These are phyloP conservation scores for Tricholaema leucomelas DNA, from an alignment of 2,113 vertebrate species.

Conservation along the genomic window DNA sequence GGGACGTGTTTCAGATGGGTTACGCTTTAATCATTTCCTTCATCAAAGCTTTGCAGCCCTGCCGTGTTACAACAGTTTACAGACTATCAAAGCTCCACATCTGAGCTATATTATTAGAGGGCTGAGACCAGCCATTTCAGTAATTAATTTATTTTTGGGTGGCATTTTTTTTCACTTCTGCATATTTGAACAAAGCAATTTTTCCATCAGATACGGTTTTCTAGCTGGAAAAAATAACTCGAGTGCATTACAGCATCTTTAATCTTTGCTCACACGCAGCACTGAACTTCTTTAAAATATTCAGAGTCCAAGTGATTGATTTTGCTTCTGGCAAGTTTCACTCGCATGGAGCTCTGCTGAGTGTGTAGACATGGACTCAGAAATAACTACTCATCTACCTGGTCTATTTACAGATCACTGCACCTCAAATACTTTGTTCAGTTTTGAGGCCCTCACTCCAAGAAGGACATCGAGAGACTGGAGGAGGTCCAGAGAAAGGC, in stretches of 20 bases:
- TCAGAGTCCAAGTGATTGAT: slow-evolving; percentile 64
- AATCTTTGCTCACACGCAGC: slow-evolving; percentile 47
- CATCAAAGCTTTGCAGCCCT: neutral
- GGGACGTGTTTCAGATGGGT: accelerated
- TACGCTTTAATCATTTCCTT: neutral
- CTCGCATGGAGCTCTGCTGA: slow-evolving; percentile 39
- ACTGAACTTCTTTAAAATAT: slow-evolving; percentile 55
- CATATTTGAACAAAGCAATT: neutral
- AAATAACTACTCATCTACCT: slow-evolving; percentile 61
- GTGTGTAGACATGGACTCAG: slow-evolving; percentile 37
- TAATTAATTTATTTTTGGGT: neutral
- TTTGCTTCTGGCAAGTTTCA: slow-evolving; percentile 43
- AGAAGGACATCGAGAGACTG: no score
- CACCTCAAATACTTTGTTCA: no score
- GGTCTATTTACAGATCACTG: slow-evolving; percentile 35
- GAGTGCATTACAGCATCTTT: slow-evolving; percentile 52
- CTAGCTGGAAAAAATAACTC: slow-evolving; percentile 6
- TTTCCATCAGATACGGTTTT: slow-evolving; percentile 27
- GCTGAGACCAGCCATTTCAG: neutral
- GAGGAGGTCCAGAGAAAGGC: no score
- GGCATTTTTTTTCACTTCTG: neutral
- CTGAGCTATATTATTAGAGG: neutral
- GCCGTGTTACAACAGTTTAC: neutral
- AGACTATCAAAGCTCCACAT: neutral
- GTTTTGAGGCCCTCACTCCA: no score